Percentiles rank a stretch among this genome's conserved stretches.
Evolutionary conservation across 2,113 vertebrate species (phyloP).

Genomic region (Gobius niger): DNA sequence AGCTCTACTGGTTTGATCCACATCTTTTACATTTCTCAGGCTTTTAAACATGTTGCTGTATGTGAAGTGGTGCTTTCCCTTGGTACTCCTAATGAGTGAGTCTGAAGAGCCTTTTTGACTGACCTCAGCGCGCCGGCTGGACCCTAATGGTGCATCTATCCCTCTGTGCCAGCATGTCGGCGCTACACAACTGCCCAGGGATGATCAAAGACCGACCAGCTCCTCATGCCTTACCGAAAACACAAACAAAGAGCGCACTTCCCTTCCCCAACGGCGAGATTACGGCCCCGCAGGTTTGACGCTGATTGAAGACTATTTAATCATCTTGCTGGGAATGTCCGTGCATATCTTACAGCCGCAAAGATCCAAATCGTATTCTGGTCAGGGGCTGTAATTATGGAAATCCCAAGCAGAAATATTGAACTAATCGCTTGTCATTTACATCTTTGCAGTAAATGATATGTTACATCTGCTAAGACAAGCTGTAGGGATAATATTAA

Average conservation of each 20-base stretch:
- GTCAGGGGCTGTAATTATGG: conserved; percentile 68
- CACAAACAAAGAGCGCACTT: conserved; percentile 46
- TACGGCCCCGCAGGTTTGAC: conserved; percentile 61
- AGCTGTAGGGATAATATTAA: conserved; percentile 38
- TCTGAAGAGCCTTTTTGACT: conserved; percentile 25
- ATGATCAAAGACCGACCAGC: conserved; percentile 35
- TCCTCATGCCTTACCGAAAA: conserved; percentile 16
- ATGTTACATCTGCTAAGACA: conserved; percentile 43
- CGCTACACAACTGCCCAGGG: conserved; percentile 26
- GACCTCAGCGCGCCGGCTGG: conserved; percentile 27
- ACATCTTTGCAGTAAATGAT: conserved; percentile 52
- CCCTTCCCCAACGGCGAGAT: conserved; percentile 59
- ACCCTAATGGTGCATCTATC: conserved; percentile 39
- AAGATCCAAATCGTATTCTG: conserved; percentile 65
- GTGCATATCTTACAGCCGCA: conserved; percentile 65
- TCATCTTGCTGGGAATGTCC: conserved; percentile 65
- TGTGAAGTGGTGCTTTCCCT: conserved; percentile 1
- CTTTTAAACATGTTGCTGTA: not conserved
- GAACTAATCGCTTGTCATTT: conserved; percentile 65
- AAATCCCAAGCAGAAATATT: conserved; percentile 66
- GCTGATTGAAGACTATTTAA: conserved; percentile 73
- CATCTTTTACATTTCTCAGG: not conserved
- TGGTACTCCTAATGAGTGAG: conserved; percentile 39
- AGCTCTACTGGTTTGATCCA: not conserved
- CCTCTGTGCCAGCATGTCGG: conserved; percentile 25